Conservation (phyloP, 1,140 invertebrate species). For the Sarcophaga bullata region DNA sequence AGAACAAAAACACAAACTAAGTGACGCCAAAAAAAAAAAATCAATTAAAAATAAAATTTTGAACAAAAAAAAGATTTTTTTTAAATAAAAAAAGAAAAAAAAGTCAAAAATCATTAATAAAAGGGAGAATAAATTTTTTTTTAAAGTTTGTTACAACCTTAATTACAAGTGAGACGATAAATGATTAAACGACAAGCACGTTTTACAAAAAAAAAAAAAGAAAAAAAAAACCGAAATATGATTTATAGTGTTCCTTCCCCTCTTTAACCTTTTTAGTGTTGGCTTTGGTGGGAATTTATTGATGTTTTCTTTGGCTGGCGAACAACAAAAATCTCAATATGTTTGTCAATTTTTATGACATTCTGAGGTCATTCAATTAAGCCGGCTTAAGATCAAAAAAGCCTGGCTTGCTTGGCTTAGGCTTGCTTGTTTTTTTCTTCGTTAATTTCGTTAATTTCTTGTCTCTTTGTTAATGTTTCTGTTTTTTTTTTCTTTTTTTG, state of each 20-base stretch:
- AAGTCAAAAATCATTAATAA: no score
- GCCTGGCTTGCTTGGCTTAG: conserved; percentile 4
- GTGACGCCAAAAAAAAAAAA: no score
- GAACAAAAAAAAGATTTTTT: not conserved
- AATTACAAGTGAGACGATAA: no score
- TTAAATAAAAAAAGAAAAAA: not conserved
- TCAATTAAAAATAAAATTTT: not conserved
- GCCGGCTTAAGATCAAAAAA: conserved; percentile 37
- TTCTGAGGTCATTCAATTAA: conserved; percentile 40
- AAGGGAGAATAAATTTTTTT: no score
- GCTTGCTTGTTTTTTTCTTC: not conserved
- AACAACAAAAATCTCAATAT: conserved; percentile 34
- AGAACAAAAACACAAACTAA: no score
- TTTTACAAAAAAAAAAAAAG: no score
- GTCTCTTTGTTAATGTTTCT: not conserved
- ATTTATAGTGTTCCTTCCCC: no score
- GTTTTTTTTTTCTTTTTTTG: not conserved
- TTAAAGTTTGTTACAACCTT: no score
- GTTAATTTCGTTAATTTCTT: no score
- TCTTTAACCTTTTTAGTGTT: no score
- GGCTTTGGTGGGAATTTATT: not conserved
- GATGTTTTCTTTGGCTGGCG: not conserved
- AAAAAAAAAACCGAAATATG: no score
- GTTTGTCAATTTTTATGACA: conserved; percentile 40
- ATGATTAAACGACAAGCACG: no score